Evolutionary conservation across 1,140 invertebrate genomes (phyloP).

Genomic region (Trichoplusia ni): DNA sequence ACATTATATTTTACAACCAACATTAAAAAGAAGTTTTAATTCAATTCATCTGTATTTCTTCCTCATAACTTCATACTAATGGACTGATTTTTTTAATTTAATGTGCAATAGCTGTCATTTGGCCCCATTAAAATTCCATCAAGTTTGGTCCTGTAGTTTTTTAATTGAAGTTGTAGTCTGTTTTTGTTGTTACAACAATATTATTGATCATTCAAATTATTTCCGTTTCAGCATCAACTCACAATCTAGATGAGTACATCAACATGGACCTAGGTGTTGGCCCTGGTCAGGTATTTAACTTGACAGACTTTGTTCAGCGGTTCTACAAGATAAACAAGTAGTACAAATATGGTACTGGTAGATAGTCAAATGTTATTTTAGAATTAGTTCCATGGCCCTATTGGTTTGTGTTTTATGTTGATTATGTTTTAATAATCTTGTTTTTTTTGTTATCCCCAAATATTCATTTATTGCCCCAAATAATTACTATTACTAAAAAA

Average conservation of each 20-base stretch:
- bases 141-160: no score
- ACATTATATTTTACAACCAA: no score
- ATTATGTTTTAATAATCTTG: conserved; percentile 70
- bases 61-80: no score
- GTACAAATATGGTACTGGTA: conserved; percentile 54
- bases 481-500: neutral
- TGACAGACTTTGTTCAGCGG: conserved; percentile 90
- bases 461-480: no score
- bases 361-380: conserved; percentile 66
- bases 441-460: conserved; percentile 24
- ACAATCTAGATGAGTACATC: conserved; percentile 94
- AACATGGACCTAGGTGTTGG: conserved; percentile 90
- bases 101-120: no score
- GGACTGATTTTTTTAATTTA: no score
- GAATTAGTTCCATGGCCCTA: conserved; percentile 30
- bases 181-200: neutral
- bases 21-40: no score
- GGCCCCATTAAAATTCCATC: no score
- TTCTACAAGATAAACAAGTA: conserved; percentile 88
- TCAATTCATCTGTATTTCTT: no score
- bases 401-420: conserved; percentile 52
- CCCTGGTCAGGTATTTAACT: conserved; percentile 88
- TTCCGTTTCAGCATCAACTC: conserved; percentile 83
- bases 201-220: neutral
- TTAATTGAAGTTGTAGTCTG: no score